Evolutionary conservation across 2,113 vertebrate genomes (phyloP).

Genomic region (Podiceps cristatus): DNA sequence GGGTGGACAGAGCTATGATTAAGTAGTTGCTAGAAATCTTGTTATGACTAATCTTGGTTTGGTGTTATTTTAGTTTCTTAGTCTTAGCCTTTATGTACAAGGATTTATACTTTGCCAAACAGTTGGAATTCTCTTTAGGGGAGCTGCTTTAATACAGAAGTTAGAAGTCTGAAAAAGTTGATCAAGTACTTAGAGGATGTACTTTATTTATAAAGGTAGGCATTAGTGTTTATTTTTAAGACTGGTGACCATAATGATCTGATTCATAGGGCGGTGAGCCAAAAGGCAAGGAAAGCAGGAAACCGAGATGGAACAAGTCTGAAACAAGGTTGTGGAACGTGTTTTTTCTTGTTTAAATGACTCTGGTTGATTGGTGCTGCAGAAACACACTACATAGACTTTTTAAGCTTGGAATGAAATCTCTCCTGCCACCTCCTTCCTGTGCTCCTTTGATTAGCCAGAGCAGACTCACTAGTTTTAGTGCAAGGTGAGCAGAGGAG

Average conservation of each 20-base stretch:
- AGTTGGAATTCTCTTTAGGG: not conserved
- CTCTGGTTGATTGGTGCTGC: not conserved
- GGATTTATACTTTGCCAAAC: not conserved
- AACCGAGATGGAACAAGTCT: conserved; percentile 15
- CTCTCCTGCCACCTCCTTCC: not conserved
- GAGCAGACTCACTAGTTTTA: not conserved
- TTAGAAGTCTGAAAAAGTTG: not conserved
- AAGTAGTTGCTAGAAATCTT: conserved; percentile 45
- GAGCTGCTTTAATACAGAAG: not conserved
- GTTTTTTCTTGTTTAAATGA: conserved; percentile 48
- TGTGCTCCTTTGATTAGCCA: not conserved
- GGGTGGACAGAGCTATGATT: conserved; percentile 15
- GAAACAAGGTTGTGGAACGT: conserved; percentile 1
- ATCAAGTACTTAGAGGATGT: not conserved
- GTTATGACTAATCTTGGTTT: conserved; percentile 33
- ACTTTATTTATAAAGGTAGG: not conserved
- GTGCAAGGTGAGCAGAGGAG: not conserved
- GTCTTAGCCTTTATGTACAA: not conserved
- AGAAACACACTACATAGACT: not conserved
- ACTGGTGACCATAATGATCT: not conserved
- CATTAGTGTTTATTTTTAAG: conserved; percentile 46
- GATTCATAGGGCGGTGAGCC: conserved; percentile 42
- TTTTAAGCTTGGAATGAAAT: not conserved
- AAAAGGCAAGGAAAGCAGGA: conserved; percentile 41
- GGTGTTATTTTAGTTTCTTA: conserved; percentile 9